Percentiles rank a stretch among this genome's conserved stretches.
phyloP scores from a whole-genome alignment of 2,888 invertebrate genomes.

The Entomobrya proxima region DNA sequence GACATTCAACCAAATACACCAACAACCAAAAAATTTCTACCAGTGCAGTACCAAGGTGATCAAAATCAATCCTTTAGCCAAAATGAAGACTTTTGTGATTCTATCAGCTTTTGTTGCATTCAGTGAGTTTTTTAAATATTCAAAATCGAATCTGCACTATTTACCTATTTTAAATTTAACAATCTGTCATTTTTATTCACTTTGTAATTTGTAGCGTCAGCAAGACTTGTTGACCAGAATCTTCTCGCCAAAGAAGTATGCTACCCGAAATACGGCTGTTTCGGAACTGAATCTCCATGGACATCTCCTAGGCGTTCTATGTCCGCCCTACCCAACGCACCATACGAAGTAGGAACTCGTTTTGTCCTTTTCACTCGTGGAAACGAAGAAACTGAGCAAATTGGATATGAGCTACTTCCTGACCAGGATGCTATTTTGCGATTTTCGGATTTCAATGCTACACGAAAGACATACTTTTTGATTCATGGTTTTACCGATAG shows the following conservation, averaged over 20 bases:
- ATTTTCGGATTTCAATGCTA: slow-evolving; percentile 81
- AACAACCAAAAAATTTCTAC: too few relatives aligned
- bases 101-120: slow-evolving; percentile 35
- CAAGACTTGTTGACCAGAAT: slow-evolving; percentile 30
- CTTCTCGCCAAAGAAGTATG: slow-evolving; percentile 73
- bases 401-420: slow-evolving; percentile 71
- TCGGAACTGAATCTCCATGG: slow-evolving; percentile 77
- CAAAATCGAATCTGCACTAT: background rate
- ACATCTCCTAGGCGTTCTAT: slow-evolving; percentile 77
- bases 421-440: slow-evolving; percentile 77
- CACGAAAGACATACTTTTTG: slow-evolving; percentile 81
- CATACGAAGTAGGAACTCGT: slow-evolving; percentile 76
- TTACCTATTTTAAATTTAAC: too few relatives aligned
- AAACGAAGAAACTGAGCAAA: slow-evolving; percentile 43
- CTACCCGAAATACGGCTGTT: slow-evolving; percentile 78
- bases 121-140: slow-evolving; percentile 28
- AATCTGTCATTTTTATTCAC: background rate
- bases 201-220: slow-evolving; percentile 39
- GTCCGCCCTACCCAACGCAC: slow-evolving; percentile 76
- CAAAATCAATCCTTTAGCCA: background rate
- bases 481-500: slow-evolving; percentile 83
- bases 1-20: too few relatives aligned
- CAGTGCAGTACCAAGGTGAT: too few relatives aligned
- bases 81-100: slow-evolving; percentile 51
- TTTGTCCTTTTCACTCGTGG: slow-evolving; percentile 77